A percentile compares a stretch with the other conserved stretches of the same genome.
Conservation (phyloP, 2,113 vertebrate genomes). For the Leucopternis melanops region DNA sequence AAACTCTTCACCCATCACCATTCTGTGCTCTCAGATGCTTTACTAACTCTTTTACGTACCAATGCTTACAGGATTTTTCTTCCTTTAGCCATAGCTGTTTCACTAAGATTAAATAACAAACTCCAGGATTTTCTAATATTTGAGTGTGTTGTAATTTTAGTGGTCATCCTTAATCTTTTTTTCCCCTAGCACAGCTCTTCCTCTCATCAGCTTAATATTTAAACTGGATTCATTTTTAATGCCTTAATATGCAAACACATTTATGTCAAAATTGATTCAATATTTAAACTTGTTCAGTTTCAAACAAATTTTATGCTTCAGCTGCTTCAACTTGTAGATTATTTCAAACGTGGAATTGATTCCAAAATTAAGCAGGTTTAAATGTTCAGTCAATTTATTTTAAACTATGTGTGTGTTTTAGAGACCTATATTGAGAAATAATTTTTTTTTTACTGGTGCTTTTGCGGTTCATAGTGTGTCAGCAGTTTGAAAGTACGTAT, state of each 20-base stretch:
- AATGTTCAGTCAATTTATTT: slow-evolving; percentile 66
- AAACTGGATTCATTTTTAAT: slow-evolving; percentile 60
- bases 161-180: slow-evolving; percentile 56
- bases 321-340: slow-evolving; percentile 61
- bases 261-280: slow-evolving; percentile 61
- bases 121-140: slow-evolving; percentile 32
- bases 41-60: background rate
- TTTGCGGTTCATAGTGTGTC: slow-evolving; percentile 20
- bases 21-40: background rate
- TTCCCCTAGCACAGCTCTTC: slow-evolving; percentile 32
- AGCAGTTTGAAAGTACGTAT: slow-evolving; percentile 38
- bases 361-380: slow-evolving; percentile 72
- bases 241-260: slow-evolving; percentile 62
- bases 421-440: slow-evolving; percentile 56
- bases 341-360: slow-evolving; percentile 66
- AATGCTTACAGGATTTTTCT: background rate
- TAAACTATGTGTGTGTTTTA: slow-evolving; percentile 57
- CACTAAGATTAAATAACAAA: slow-evolving; percentile 47
- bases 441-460: background rate
- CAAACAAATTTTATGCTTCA: slow-evolving; percentile 66
- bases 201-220: slow-evolving; percentile 43
- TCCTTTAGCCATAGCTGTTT: background rate
- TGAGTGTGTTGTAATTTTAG: slow-evolving; percentile 20
- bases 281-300: slow-evolving; percentile 62
- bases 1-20: background rate